phyloP scores from a whole-genome alignment of 2,113 vertebrate genomes.

The Ramphastos sulfuratus region DNA sequence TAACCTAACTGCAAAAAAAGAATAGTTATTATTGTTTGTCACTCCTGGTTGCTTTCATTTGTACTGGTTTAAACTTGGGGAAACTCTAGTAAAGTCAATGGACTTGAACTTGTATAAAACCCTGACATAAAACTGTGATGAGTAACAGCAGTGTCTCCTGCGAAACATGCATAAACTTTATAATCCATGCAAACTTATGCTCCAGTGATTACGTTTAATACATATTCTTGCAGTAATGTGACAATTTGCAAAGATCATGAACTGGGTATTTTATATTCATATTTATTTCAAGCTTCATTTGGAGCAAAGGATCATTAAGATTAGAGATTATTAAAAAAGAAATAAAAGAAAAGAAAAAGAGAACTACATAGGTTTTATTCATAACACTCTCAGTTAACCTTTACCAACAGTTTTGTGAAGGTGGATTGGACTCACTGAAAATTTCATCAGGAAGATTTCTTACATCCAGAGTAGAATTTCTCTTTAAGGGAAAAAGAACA shows the following conservation, averaged over 20 bases:
- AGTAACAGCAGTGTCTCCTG: background rate
- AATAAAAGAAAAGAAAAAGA: background rate
- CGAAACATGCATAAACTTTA: constrained; percentile 33
- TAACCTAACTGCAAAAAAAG: background rate
- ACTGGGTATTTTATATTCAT: constrained; percentile 41
- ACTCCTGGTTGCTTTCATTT: background rate
- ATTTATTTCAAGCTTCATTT: constrained; percentile 62
- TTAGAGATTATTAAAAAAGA: constrained; percentile 14
- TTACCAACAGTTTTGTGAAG: background rate
- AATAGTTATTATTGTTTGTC: background rate
- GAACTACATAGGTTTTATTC: background rate
- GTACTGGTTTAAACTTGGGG: background rate
- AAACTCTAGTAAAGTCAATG: background rate
- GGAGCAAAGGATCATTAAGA: constrained; percentile 24
- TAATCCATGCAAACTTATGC: constrained; percentile 17
- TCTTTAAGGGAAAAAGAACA: background rate
- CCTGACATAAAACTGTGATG: background rate
- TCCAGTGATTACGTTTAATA: constrained; percentile 10
- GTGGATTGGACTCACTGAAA: background rate
- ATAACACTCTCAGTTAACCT: background rate
- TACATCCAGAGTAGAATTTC: background rate
- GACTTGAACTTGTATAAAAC: constrained; percentile 11
- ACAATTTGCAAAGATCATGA: constrained; percentile 42
- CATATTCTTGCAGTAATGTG: background rate
- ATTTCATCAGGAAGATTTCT: background rate